phyloP scores from a whole-genome alignment of 2,888 invertebrate species.

The Ochlodes sylvanus region DNA sequence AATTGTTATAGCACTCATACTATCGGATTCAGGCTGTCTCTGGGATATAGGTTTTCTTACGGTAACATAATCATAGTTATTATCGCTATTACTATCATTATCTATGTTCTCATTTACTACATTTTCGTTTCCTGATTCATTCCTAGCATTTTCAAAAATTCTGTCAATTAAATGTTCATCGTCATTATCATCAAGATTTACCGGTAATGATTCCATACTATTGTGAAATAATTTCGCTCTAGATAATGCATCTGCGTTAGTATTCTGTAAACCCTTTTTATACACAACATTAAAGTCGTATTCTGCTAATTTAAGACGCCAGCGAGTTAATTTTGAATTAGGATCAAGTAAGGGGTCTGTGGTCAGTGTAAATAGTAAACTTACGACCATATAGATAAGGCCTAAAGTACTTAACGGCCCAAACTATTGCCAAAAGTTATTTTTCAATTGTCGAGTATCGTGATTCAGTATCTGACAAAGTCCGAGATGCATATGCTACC shows the following conservation, averaged over 20 bases:
- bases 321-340: constrained; percentile 55
- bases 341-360: constrained; percentile 60
- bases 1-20: no score
- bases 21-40: no score
- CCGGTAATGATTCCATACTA: constrained; percentile 12
- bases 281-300: constrained; percentile 48
- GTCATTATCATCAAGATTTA: constrained; percentile 10
- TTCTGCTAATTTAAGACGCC: constrained; percentile 53
- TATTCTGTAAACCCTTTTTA: constrained; percentile 48
- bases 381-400: constrained; percentile 57
- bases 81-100: background rate
- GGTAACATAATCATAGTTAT: no score
- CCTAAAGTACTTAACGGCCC: constrained; percentile 56
- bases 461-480: constrained; percentile 46
- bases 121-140: constrained; percentile 5
- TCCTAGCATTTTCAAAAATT: constrained; percentile 15
- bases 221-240: constrained; percentile 43
- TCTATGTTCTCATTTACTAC: background rate
- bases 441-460: constrained; percentile 53
- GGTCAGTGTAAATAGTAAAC: constrained; percentile 63
- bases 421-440: constrained; percentile 57
- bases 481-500: constrained; percentile 48
- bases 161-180: constrained; percentile 6
- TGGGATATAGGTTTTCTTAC: no score
- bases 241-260: constrained; percentile 50